These are phyloP conservation scores for Procavia capensis DNA, from an alignment of 2,113 vertebrate species.

Conservation along the genomic window DNA sequence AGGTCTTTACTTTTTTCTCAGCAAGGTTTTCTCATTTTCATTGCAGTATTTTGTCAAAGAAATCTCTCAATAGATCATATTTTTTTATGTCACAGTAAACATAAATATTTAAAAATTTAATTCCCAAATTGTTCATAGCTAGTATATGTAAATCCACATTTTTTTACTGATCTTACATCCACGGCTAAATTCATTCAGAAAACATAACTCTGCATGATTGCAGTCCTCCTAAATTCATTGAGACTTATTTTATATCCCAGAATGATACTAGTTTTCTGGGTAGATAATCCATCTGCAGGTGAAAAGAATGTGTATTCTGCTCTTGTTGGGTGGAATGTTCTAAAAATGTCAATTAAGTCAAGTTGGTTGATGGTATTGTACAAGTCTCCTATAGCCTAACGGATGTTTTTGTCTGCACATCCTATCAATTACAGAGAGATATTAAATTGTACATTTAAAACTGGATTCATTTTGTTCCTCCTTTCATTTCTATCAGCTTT, in stretches of 20 bases:
- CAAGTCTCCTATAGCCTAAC: neutral
- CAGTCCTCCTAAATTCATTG: neutral
- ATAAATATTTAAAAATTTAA: neutral
- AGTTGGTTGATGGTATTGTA: neutral
- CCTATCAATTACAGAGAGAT: neutral
- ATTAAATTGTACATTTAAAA: neutral
- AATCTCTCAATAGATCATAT: neutral
- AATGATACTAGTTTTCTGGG: neutral
- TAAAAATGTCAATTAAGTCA: neutral
- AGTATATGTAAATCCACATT: neutral
- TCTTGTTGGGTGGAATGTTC: neutral
- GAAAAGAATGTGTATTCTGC: neutral
- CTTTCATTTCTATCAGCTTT: neutral
- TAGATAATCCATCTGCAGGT: neutral
- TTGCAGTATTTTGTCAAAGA: neutral
- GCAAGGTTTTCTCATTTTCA: neutral
- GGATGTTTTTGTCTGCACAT: constrained; percentile 8
- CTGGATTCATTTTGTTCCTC: too few relatives aligned
- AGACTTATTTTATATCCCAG: neutral
- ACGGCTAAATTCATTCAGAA: constrained; percentile 25
- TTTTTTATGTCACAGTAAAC: neutral
- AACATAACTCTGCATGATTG: constrained; percentile 17
- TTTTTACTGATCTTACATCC: neutral
- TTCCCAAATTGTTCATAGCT: neutral
- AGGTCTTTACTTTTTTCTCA: neutral